Evolutionary conservation across 2,888 invertebrate species (phyloP).

Genomic region (Adela reaumurella): DNA sequence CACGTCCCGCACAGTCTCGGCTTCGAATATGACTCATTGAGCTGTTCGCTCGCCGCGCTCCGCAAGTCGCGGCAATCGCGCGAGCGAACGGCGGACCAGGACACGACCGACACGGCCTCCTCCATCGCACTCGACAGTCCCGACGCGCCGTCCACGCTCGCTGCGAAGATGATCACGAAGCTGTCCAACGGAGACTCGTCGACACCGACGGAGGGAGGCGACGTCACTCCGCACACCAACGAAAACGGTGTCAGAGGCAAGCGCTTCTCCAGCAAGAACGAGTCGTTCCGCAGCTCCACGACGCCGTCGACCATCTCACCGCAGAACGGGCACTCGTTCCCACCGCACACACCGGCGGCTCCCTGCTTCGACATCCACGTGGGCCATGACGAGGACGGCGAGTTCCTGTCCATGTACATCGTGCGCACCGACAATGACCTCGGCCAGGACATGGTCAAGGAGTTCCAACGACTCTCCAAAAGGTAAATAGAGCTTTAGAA

Average conservation of each 20-base stretch:
- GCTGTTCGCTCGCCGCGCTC: no score
- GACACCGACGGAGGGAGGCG: conserved; percentile 36
- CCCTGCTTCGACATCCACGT: conserved; percentile 45
- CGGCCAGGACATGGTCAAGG: conserved; percentile 45
- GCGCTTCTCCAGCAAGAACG: conserved; percentile 25
- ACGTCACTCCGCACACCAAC: conserved; percentile 37
- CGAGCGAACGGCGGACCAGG: conserved; percentile 35
- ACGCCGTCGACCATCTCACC: conserved; percentile 50
- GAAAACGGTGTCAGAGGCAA: conserved; percentile 29
- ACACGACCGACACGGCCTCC: conserved; percentile 39
- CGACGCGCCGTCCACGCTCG: conserved; percentile 29
- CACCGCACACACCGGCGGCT: conserved; percentile 31
- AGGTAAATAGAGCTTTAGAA: conserved; percentile 14
- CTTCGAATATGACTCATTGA: conserved; percentile 22
- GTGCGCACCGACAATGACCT: conserved; percentile 44
- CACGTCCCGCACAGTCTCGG: conserved; percentile 31
- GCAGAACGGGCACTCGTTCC: conserved; percentile 43
- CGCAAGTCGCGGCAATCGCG: conserved; percentile 20
- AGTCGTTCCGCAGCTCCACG: conserved; percentile 38
- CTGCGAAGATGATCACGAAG: conserved; percentile 42
- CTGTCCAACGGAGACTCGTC: conserved; percentile 48
- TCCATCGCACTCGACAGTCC: conserved; percentile 31
- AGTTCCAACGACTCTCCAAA: conserved; percentile 47
- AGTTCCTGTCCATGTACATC: conserved; percentile 41
- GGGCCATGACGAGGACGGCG: conserved; percentile 42